Evolutionary conservation across 2,888 invertebrate genomes (phyloP), one percentile per base, ranked within the genome.

Genomic region (Heliothis peltigera): DNA sequence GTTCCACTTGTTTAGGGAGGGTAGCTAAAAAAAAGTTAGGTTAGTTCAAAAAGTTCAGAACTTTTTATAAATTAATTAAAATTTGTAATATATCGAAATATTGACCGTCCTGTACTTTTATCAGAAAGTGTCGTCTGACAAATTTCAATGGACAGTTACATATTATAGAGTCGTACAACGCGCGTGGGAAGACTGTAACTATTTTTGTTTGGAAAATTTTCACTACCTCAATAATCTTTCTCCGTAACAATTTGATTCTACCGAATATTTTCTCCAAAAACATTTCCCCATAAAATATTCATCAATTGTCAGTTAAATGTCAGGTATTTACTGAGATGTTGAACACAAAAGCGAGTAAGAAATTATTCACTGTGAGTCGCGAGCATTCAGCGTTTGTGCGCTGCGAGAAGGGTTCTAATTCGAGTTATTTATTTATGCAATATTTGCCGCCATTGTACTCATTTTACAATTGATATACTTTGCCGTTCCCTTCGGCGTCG

Each of bases 391-490:
- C 77, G 80, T 80, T 82, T 81, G 82, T 79, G 82, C 84, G 85
- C 78, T 83, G 84, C 81, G 83, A 81, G 83, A 87, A 89, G 89
- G 91, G 91, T 87, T 87, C 86, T 87, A 87, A 88, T 90, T 88
- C 84, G 79, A 87, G 81, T 87, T 89, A 91, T 90, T 92, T 91
- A 91, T 91, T 91, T 88, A 91, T 90, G 87, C 90, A 89, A 87
- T 85, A n/a, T 85, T 84, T 79, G 84, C 84, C 80, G 82, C 72
- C 79, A 77, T 83, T 81, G 79, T 82, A 84, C 72, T 78, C 76
- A 83, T 81, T 81, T 86, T 76, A 82, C 64, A 84, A 84, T 85
- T 69, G 80, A 77, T 81, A 80, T 82, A 82, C 83, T 82, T 82
- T 58, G 53, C 48, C 72, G 75, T 56, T 25, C 25, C 35, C 49